Percentiles rank a stretch among this genome's conserved stretches.
Conservation (phyloP, 2,113 vertebrate genomes). For the Conger conger region DNA sequence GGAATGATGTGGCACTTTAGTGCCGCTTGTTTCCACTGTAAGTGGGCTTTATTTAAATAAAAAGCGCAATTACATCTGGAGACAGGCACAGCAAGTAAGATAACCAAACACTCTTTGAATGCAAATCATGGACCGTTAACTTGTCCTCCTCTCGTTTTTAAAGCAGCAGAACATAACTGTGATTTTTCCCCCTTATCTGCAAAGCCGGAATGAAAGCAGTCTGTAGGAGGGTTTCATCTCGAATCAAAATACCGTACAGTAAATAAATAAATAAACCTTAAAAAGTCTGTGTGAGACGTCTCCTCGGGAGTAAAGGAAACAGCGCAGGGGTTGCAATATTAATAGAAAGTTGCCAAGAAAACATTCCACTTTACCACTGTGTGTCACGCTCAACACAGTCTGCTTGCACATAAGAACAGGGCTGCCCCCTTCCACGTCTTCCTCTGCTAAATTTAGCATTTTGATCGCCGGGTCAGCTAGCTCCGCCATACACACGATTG, state of each 20-base stretch:
- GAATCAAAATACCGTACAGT: not conserved
- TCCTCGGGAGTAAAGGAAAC: not conserved
- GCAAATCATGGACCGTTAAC: not conserved
- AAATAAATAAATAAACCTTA: not conserved
- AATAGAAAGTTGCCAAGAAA: not conserved
- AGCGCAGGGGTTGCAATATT: not conserved
- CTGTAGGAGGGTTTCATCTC: not conserved
- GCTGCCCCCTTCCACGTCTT: not conserved
- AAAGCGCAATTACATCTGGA: not conserved
- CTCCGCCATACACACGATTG: not conserved
- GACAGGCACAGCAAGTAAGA: not conserved
- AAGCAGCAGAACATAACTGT: not conserved
- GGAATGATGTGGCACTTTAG: not conserved
- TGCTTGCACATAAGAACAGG: not conserved
- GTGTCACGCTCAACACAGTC: not conserved
- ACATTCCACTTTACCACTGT: not conserved
- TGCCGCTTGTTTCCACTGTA: too few relatives aligned
- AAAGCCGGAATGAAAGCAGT: not conserved
- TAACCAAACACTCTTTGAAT: not conserved
- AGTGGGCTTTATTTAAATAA: not conserved
- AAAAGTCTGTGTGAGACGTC: not conserved
- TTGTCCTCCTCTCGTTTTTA: not conserved
- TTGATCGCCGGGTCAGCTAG: not conserved
- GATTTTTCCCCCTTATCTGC: not conserved
- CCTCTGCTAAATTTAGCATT: not conserved